Evolutionary conservation across 2,113 vertebrate genomes (phyloP).

Genomic region (Zosterops hypoxanthus): DNA sequence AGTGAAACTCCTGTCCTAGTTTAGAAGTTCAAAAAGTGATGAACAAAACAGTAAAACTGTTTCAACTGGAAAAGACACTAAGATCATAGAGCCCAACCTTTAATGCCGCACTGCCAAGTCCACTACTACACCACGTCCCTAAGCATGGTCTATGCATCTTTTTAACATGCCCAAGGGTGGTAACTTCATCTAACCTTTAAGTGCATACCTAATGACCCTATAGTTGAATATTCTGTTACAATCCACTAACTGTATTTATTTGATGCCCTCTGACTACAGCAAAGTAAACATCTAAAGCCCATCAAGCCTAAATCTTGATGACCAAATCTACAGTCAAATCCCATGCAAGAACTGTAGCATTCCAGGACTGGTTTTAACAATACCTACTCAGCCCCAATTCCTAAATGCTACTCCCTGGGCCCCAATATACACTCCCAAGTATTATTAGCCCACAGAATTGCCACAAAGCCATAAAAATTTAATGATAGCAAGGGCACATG

Average conservation of each 20-base stretch:
- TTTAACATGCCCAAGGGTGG: not conserved
- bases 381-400: not conserved
- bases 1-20: not conserved
- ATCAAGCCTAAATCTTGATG: not conserved
- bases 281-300: not conserved
- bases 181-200: not conserved
- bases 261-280: not conserved
- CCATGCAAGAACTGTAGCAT: not conserved
- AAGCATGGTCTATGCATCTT: not conserved
- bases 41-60: not conserved
- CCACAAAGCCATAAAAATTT: not conserved
- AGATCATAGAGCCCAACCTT: not conserved
- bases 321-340: not conserved
- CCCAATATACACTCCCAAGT: not conserved
- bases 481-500: not conserved
- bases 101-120: not conserved
- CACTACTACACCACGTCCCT: not conserved
- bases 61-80: not conserved
- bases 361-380: not conserved
- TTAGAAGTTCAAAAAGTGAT: not conserved
- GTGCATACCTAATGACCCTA: not conserved
- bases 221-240: not conserved
- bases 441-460: not conserved
- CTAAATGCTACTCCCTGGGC: not conserved
- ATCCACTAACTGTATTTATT: not conserved